Evolutionary conservation across 2,888 invertebrate species (phyloP).

Genomic region (Hypomecis punctinalis): DNA sequence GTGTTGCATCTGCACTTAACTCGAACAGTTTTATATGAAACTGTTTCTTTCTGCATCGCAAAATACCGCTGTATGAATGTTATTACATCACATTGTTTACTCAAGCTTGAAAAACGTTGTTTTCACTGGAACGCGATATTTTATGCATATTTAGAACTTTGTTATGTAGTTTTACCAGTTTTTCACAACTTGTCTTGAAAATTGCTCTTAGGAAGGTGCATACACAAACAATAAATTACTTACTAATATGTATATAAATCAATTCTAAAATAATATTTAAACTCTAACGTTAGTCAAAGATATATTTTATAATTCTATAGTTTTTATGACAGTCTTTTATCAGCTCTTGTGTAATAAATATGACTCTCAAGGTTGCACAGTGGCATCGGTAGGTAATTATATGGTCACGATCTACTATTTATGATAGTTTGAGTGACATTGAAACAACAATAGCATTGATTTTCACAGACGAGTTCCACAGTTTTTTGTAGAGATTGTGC

Average conservation of each 20-base stretch:
- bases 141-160: neutral
- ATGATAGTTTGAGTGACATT: slow-evolving; percentile 53
- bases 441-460: slow-evolving; percentile 57
- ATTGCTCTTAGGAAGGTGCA: neutral
- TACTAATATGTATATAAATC: too few species aligned
- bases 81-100: slow-evolving; percentile 20
- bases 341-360: slow-evolving; percentile 53
- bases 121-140: slow-evolving; percentile 22
- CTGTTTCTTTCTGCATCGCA: slow-evolving; percentile 24
- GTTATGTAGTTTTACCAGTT: neutral
- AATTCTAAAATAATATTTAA: too few species aligned
- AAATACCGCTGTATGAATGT: neutral
- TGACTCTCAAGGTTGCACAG: slow-evolving; percentile 33
- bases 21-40: slow-evolving; percentile 9
- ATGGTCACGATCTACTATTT: slow-evolving; percentile 36
- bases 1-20: slow-evolving; percentile 18
- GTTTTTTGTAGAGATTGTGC: slow-evolving; percentile 46
- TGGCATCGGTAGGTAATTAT: slow-evolving; percentile 37
- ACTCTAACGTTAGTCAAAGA: too few species aligned
- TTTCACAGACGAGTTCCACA: slow-evolving; percentile 43
- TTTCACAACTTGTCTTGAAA: neutral
- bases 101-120: slow-evolving; percentile 16
- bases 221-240: too few species aligned
- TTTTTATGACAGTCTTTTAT: slow-evolving; percentile 32
- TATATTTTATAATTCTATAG: too few species aligned